A percentile compares a stretch with the other conserved stretches of the same genome.
Conservation (phyloP, 2,797 vertebrate genomes). For the Atherinosoma microstoma region DNA sequence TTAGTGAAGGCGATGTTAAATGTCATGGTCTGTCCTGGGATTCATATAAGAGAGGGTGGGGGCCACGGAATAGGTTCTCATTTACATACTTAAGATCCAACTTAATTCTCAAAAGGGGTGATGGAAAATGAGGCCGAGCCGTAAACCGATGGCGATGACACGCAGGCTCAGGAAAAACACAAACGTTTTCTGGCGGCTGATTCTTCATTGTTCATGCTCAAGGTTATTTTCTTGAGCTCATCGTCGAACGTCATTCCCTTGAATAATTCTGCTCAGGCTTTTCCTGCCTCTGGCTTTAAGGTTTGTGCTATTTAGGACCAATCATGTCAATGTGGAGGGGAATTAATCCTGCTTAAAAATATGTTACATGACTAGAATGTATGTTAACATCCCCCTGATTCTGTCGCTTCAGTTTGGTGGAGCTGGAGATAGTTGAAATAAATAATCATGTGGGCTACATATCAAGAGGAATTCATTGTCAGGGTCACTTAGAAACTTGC, state of each 20-base stretch:
- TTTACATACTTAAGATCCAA: constrained; percentile 86
- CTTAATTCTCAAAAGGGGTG: constrained; percentile 82
- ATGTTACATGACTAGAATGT: constrained; percentile 75
- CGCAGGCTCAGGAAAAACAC: constrained; percentile 66
- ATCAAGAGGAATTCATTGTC: constrained; percentile 67
- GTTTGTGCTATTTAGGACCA: constrained; percentile 82
- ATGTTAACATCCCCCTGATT: constrained; percentile 68
- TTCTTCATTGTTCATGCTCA: constrained; percentile 82
- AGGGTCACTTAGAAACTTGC: constrained; percentile 53
- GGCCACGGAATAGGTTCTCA: constrained; percentile 79
- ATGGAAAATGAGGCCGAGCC: constrained; percentile 77
- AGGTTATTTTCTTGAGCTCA: constrained; percentile 82
- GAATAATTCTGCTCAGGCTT: constrained; percentile 79
- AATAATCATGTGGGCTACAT: constrained; percentile 60
- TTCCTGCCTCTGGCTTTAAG: constrained; percentile 77
- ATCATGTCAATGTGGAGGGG: constrained; percentile 79
- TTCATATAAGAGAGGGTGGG: constrained; percentile 71
- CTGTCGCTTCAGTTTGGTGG: constrained; percentile 65
- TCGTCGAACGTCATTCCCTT: constrained; percentile 74
- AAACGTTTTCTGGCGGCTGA: constrained; percentile 79
- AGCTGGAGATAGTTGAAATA: constrained; percentile 66
- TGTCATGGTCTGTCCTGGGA: constrained; percentile 87
- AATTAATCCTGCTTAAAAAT: constrained; percentile 81
- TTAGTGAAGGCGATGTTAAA: constrained; percentile 86
- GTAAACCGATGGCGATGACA: constrained; percentile 72